phyloP scores from a whole-genome alignment of 2,797 vertebrate species.

The Coregonus ussuriensis region DNA sequence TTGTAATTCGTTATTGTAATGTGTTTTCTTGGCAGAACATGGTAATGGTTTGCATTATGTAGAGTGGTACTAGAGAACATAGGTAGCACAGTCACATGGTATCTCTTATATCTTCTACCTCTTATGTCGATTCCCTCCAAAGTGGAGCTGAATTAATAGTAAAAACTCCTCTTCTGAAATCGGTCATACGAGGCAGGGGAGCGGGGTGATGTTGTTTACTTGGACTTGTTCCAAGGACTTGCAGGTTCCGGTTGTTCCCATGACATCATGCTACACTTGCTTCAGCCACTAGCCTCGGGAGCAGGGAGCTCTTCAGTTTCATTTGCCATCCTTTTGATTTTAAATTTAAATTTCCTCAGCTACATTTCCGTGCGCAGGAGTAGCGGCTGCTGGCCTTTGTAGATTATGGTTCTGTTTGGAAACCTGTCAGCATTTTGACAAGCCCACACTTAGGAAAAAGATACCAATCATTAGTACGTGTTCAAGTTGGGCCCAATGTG shows the following conservation, averaged over 20 bases:
- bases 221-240: conserved; percentile 61
- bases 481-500: conserved; percentile 43
- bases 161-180: not conserved
- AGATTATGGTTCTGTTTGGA: conserved; percentile 36
- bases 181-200: conserved; percentile 3
- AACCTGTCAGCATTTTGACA: conserved; percentile 22
- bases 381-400: conserved; percentile 37
- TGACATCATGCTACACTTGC: conserved; percentile 72
- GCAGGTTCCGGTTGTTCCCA: conserved; percentile 65
- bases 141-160: conserved; percentile 5
- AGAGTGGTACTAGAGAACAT: conserved; percentile 31
- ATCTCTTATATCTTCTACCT: conserved; percentile 17
- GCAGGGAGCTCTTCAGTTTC: conserved; percentile 23
- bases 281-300: conserved; percentile 38
- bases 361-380: conserved; percentile 40
- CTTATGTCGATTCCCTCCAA: conserved; percentile 39
- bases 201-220: conserved; percentile 58
- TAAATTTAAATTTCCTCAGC: conserved; percentile 29
- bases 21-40: conserved; percentile 34
- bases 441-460: conserved; percentile 34
- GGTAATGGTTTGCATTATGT: conserved; percentile 23
- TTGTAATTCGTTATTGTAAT: conserved; percentile 35
- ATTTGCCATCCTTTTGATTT: conserved; percentile 22
- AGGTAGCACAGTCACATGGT: conserved; percentile 25
- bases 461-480: conserved; percentile 46